Conservation (phyloP, 2,797 vertebrate genomes). For the Ambastaia sidthimunki region DNA sequence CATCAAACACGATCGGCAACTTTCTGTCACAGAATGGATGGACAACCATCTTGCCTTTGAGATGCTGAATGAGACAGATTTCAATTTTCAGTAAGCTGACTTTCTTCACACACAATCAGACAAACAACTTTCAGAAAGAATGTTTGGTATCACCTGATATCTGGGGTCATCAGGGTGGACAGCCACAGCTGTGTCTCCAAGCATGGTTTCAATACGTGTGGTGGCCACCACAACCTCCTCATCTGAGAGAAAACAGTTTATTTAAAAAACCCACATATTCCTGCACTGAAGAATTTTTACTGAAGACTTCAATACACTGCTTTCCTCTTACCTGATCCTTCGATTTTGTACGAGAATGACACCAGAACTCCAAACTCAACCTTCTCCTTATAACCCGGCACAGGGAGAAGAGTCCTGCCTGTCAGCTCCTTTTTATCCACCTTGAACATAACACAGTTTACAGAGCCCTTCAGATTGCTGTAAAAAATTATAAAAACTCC, state of each 20-base stretch:
- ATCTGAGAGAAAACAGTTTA: constrained; percentile 64
- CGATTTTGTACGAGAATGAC: constrained; percentile 89
- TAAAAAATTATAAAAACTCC: neutral
- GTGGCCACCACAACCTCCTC: constrained; percentile 92
- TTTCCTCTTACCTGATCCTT: constrained; percentile 80
- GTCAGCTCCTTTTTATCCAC: constrained; percentile 92
- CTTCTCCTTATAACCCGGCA: constrained; percentile 91
- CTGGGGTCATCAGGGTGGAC: constrained; percentile 87
- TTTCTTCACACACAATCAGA: neutral
- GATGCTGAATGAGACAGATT: constrained; percentile 69
- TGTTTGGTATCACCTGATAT: constrained; percentile 76
- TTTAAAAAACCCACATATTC: neutral
- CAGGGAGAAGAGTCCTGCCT: constrained; percentile 86
- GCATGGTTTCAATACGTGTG: constrained; percentile 92
- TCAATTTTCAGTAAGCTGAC: neutral
- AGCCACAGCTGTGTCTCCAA: constrained; percentile 88
- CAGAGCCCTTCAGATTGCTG: neutral
- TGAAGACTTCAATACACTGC: neutral
- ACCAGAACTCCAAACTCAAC: constrained; percentile 92
- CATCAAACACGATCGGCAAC: constrained; percentile 86
- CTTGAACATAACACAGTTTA: constrained; percentile 67
- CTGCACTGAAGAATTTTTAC: neutral
- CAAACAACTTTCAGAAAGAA: neutral
- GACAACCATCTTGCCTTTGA: constrained; percentile 80
- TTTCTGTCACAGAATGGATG: constrained; percentile 88